Conservation (phyloP, 37 sponge, comb jelly and placozoan species). For the Theonella swinhoei region DNA sequence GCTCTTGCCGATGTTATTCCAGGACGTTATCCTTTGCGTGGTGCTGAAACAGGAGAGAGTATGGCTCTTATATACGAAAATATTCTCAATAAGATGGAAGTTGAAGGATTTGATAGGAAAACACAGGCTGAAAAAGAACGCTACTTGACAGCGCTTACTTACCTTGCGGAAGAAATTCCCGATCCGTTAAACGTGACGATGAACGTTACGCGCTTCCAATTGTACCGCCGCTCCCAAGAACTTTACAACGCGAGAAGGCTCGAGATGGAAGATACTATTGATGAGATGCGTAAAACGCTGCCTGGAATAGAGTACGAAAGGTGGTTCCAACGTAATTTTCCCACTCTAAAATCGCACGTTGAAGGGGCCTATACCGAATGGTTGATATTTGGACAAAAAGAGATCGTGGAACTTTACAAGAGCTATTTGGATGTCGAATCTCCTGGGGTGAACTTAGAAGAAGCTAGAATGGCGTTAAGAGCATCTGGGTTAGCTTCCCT, state of each 20-base stretch:
- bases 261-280: constrained; percentile 55
- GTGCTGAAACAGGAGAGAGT: constrained; percentile 58
- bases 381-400: constrained; percentile 65
- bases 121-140: neutral
- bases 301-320: constrained; percentile 37
- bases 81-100: constrained; percentile 35
- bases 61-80: constrained; percentile 25
- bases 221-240: constrained; percentile 39
- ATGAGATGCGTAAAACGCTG: constrained; percentile 4
- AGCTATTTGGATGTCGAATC: constrained; percentile 39
- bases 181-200: constrained; percentile 27
- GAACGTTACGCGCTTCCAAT: constrained; percentile 23
- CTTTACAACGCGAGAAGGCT: constrained; percentile 39
- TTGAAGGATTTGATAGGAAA: constrained; percentile 9
- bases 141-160: constrained; percentile 8
- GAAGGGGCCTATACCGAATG: constrained; percentile 66
- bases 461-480: constrained; percentile 41
- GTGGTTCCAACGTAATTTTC: constrained; percentile 64
- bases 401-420: constrained; percentile 38
- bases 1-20: constrained; percentile 59
- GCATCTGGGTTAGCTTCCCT: constrained; percentile 54
- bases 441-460: constrained; percentile 39
- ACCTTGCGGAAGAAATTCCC: constrained; percentile 24
- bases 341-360: constrained; percentile 38
- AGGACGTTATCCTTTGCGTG: constrained; percentile 34